phyloP scores from a whole-genome alignment of 2,888 invertebrate species.

The Eucera pruinosa region DNA sequence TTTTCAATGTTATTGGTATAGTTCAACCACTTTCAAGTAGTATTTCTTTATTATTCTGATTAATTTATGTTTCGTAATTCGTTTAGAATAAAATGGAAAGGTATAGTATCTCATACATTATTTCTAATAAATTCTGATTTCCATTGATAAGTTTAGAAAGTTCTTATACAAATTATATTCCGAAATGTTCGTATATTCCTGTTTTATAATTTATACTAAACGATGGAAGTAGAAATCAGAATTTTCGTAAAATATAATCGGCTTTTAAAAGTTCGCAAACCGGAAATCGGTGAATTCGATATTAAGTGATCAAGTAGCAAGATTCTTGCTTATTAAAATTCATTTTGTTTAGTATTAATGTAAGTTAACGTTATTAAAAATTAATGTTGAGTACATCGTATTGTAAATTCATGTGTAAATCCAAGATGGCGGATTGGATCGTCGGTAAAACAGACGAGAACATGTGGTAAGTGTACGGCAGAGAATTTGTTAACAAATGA shows the following conservation, averaged over 20 bases:
- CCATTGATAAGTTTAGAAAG: background rate
- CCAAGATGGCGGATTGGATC: constrained; percentile 34
- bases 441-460: constrained; percentile 49
- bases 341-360: background rate
- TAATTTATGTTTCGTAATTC: background rate
- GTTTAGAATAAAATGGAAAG: background rate
- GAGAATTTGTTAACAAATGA: too few relatives aligned
- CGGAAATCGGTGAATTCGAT: too few relatives aligned
- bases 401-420: constrained; percentile 7
- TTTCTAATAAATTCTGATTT: background rate
- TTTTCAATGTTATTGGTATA: constrained; percentile 57
- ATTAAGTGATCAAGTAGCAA: too few relatives aligned
- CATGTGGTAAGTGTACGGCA: constrained; percentile 51
- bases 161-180: background rate
- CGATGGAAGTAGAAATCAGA: background rate
- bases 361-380: background rate
- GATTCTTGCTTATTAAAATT: background rate
- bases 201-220: background rate
- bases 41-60: background rate
- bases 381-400: background rate
- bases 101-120: background rate
- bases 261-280: constrained; percentile 4
- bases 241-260: background rate
- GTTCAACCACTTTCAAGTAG: background rate
- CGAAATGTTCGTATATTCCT: background rate